These are phyloP conservation scores for Phorcus lineatus DNA, from an alignment of 2,888 invertebrate genomes.

Conservation along the genomic window DNA sequence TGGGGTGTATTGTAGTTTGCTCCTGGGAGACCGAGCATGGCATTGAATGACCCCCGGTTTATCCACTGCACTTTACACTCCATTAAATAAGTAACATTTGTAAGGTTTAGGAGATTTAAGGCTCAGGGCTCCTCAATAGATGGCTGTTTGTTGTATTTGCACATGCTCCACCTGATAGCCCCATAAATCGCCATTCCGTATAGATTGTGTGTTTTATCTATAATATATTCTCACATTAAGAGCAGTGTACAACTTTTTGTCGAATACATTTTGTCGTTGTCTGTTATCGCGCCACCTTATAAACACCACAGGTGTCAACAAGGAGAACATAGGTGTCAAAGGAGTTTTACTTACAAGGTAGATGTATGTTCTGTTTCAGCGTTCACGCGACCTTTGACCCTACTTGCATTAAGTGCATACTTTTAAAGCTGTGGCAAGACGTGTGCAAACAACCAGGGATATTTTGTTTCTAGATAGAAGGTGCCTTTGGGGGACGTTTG, in stretches of 20 bases:
- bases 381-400: conserved; percentile 12
- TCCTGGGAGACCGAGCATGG: no score
- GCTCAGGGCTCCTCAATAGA: background rate
- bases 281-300: background rate
- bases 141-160: background rate
- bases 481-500: no score
- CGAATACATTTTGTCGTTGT: background rate
- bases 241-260: background rate
- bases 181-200: no score
- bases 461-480: no score
- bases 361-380: background rate
- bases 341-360: background rate
- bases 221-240: background rate
- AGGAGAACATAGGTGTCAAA: background rate
- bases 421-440: background rate
- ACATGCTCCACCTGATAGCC: background rate
- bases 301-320: background rate
- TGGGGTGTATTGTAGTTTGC: no score
- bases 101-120: background rate
- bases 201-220: background rate
- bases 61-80: background rate
- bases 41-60: no score
- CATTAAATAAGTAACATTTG: background rate
- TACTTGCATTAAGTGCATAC: background rate
- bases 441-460: background rate